Evolutionary conservation across 1,140 invertebrate species (phyloP).

Genomic region (Chymomyza costata): DNA sequence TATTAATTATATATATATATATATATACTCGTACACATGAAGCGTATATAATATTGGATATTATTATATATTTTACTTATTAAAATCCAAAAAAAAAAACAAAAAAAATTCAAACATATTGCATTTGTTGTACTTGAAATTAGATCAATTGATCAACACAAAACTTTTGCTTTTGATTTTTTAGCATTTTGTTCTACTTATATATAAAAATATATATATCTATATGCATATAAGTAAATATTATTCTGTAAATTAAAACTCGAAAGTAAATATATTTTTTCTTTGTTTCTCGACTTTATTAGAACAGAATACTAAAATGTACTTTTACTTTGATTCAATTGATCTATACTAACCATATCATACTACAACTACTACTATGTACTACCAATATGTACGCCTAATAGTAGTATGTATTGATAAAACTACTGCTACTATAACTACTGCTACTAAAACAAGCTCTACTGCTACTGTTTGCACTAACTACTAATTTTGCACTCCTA

Average conservation of each 20-base stretch:
- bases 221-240: conserved; percentile 27
- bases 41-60: conserved; percentile 4
- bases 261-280: conserved; percentile 25
- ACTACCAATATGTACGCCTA: conserved; percentile 30
- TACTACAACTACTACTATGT: conserved; percentile 22
- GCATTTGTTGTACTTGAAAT: conserved; percentile 49
- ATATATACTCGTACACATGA: conserved; percentile 7
- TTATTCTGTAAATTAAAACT: conserved; percentile 31
- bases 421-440: conserved; percentile 23
- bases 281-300: conserved; percentile 33
- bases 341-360: conserved; percentile 24
- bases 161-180: conserved; percentile 24
- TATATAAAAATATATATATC: conserved; percentile 14
- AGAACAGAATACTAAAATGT: conserved; percentile 27
- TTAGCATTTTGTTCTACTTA: conserved; percentile 39
- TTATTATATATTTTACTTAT: conserved; percentile 22
- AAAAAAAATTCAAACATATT: conserved; percentile 30
- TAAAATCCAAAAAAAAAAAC: conserved; percentile 16
- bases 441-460: not conserved
- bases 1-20: conserved; percentile 27
- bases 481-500: conserved; percentile 16
- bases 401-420: conserved; percentile 38
- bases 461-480: conserved; percentile 1
- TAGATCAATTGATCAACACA: conserved; percentile 33
- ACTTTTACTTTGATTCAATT: conserved; percentile 29